phyloP scores from a whole-genome alignment of 2,797 vertebrate genomes.

The Galago senegalensis region DNA sequence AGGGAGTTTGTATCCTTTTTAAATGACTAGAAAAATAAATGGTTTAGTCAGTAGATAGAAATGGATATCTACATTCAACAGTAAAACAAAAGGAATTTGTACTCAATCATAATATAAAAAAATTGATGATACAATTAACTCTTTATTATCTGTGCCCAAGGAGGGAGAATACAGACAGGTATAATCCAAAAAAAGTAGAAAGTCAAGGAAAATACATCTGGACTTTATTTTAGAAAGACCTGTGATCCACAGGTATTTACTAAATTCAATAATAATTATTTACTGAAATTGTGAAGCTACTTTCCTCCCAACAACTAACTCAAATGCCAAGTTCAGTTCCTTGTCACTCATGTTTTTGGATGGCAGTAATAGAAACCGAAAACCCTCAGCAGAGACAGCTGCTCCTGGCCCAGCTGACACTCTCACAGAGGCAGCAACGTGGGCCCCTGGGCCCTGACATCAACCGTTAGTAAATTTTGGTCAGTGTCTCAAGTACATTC shows the following conservation, averaged over 20 bases:
- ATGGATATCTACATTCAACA: constrained; percentile 61
- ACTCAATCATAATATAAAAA: constrained; percentile 47
- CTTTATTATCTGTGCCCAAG: constrained; percentile 36
- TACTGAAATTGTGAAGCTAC: constrained; percentile 25
- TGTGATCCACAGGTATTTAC: not conserved
- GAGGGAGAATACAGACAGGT: constrained; percentile 13
- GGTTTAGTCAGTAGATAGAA: constrained; percentile 45
- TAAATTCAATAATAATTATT: constrained; percentile 57
- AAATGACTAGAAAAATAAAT: constrained; percentile 64
- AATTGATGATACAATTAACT: constrained; percentile 56
- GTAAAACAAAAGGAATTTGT: constrained; percentile 36
- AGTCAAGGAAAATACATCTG: constrained; percentile 38
- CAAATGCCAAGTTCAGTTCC: constrained; percentile 9
- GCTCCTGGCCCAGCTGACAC: not conserved
- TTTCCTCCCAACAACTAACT: not conserved
- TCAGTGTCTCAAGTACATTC: not conserved
- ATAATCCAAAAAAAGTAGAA: constrained; percentile 38
- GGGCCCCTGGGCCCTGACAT: not conserved
- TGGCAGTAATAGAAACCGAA: not conserved
- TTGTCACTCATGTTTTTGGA: not conserved
- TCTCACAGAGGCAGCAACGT: not conserved
- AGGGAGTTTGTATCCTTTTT: constrained; percentile 37
- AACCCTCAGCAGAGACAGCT: not conserved
- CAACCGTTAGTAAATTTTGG: constrained; percentile 21
- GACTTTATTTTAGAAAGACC: constrained; percentile 36